Percentiles rank a stretch among this genome's conserved stretches.
phyloP scores from a whole-genome alignment of 1,140 invertebrate genomes.

The Gerris buenoi region DNA sequence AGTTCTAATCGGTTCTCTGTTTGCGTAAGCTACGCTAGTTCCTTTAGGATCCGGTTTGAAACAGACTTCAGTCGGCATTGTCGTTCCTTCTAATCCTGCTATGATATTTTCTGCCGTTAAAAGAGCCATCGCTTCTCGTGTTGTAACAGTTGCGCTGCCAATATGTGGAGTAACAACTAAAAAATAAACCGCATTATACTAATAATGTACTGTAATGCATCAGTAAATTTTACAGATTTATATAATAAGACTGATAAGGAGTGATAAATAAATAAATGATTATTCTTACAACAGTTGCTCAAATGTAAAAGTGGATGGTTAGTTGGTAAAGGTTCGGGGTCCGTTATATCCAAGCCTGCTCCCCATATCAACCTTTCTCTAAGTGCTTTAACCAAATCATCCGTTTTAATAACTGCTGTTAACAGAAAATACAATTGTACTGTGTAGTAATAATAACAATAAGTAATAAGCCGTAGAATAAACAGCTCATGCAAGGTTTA shows the following conservation, averaged over 20 bases:
- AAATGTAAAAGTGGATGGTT: background rate
- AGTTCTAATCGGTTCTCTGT: background rate
- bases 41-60: background rate
- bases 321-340: background rate
- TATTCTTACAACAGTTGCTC: background rate
- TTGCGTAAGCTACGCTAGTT: background rate
- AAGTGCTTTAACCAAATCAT: background rate
- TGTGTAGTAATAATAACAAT: too few species aligned
- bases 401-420: background rate
- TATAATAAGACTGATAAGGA: too few species aligned
- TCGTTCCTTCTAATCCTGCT: background rate
- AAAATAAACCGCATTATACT: too few species aligned
- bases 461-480: too few species aligned
- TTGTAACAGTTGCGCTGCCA: background rate
- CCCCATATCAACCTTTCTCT: background rate
- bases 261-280: too few species aligned
- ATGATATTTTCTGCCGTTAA: background rate
- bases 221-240: too few species aligned
- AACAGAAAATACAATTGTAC: background rate
- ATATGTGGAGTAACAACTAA: background rate
- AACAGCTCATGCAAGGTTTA: too few species aligned
- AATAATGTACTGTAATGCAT: too few species aligned
- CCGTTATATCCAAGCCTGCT: background rate
- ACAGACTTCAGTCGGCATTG: background rate
- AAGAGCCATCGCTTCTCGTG: background rate